Conservation (phyloP, 2,797 vertebrate genomes). For the Megalops cyprinoides region DNA sequence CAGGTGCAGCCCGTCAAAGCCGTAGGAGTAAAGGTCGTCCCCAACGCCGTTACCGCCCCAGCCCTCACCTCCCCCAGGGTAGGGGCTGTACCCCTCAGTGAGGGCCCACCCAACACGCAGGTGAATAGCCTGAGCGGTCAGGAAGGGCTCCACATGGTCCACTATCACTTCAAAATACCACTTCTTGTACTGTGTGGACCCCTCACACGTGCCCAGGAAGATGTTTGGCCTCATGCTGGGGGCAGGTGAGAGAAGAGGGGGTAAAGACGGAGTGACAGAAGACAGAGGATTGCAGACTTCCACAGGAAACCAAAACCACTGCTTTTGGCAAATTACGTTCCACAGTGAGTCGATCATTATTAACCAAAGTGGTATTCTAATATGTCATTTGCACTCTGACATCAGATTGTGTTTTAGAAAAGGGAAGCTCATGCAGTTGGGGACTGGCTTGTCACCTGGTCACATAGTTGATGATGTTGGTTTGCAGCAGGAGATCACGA, state of each 20-base stretch:
- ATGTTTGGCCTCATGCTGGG: conserved; percentile 91
- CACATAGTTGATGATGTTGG: conserved; percentile 90
- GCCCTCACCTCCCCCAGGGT: conserved; percentile 90
- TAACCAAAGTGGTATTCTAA: too few relatives aligned
- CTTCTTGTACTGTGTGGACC: conserved; percentile 89
- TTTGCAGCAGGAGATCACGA: conserved; percentile 90
- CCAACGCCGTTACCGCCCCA: conserved; percentile 92
- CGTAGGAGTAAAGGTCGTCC: conserved; percentile 90
- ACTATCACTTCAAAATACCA: conserved; percentile 95
- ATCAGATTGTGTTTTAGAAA: too few relatives aligned
- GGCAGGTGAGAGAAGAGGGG: conserved; percentile 1
- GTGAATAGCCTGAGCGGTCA: conserved; percentile 82
- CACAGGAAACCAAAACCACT: not conserved
- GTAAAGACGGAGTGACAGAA: not conserved
- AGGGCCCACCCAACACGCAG: conserved; percentile 91
- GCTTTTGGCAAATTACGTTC: not conserved
- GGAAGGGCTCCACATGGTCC: conserved; percentile 83
- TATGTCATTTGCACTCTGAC: too few relatives aligned
- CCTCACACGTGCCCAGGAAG: conserved; percentile 88
- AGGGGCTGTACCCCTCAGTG: conserved; percentile 90
- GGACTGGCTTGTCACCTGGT: conserved; percentile 76
- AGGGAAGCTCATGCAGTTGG: too few relatives aligned
- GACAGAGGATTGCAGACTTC: not conserved
- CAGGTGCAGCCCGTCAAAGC: conserved; percentile 87
- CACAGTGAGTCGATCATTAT: not conserved